phyloP scores from a whole-genome alignment of 2,797 vertebrate species.

The Bovichtus diacanthus region DNA sequence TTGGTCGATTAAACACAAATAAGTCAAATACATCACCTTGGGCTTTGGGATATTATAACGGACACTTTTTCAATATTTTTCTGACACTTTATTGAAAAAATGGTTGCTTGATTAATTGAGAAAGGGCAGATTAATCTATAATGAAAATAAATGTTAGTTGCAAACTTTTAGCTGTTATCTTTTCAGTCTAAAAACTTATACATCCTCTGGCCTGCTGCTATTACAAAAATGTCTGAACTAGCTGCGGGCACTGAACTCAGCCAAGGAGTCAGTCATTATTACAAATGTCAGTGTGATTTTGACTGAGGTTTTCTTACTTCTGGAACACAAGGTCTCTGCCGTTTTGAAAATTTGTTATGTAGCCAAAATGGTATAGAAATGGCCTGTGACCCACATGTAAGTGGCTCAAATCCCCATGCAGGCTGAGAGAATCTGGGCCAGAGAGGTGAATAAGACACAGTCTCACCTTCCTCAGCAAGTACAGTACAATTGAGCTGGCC shows the following conservation, averaged over 20 bases:
- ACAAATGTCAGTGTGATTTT: not conserved
- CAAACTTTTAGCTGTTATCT: too few relatives aligned
- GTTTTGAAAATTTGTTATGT: conserved; percentile 1
- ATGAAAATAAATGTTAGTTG: too few relatives aligned
- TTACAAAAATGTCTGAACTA: not conserved
- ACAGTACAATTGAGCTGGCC: conserved; percentile 24
- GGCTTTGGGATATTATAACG: not conserved
- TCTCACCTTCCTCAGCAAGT: conserved; percentile 27
- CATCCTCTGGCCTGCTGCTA: not conserved
- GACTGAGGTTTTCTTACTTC: not conserved
- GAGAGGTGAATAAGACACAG: conserved; percentile 55
- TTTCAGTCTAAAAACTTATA: too few relatives aligned
- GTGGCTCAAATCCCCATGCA: conserved; percentile 42
- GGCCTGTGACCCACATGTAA: conserved; percentile 53
- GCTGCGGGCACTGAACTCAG: not conserved
- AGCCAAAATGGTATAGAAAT: conserved; percentile 42
- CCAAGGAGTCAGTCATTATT: not conserved
- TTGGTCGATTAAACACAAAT: not conserved
- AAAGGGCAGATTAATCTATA: not conserved
- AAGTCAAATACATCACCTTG: not conserved
- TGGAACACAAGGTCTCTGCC: not conserved
- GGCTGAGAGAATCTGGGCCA: conserved; percentile 60
- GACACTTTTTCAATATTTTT: too few relatives aligned
- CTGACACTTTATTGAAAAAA: too few relatives aligned
- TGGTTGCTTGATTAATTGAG: too few relatives aligned